Percentiles rank a stretch among this genome's conserved stretches.
Evolutionary conservation across 35 echinoderm and acorn worm species (phyloP).

Genomic region (Holothuria glaberrima): DNA sequence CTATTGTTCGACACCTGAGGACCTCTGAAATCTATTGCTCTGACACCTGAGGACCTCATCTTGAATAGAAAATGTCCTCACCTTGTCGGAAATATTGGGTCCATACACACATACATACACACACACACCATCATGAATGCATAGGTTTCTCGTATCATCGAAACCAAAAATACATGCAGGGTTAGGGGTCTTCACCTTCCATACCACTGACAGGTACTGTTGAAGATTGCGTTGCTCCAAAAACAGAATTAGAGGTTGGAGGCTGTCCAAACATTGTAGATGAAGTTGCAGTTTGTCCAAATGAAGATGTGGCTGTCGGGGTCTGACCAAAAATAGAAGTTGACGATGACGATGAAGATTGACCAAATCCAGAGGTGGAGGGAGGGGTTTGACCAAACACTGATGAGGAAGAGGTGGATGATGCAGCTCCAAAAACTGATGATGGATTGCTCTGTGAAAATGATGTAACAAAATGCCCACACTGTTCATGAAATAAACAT

Average conservation of each 20-base stretch:
- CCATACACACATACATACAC: no score
- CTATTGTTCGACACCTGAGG: no score
- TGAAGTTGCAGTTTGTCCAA: not conserved
- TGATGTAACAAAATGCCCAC: no score
- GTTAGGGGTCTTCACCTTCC: not conserved
- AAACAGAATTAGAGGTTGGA: not conserved
- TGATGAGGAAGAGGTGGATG: not conserved
- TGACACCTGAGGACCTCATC: no score
- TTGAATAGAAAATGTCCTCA: no score
- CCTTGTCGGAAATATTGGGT: no score
- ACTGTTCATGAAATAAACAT: no score
- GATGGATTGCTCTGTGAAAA: not conserved
- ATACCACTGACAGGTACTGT: constrained; percentile 10
- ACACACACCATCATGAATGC: no score
- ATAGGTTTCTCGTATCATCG: no score
- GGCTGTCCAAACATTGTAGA: constrained; percentile 28
- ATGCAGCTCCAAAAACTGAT: no score
- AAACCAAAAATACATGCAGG: no score
- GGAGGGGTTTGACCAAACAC: constrained; percentile 6
- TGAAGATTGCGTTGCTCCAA: constrained; percentile 17
- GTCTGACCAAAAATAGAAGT: constrained; percentile 26
- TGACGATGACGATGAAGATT: not conserved
- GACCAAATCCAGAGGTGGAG: constrained; percentile 4
- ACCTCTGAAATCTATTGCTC: no score
- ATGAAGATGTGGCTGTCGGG: not conserved